phyloP scores from a whole-genome alignment of 2,113 vertebrate genomes.

The Ameiurus melas region DNA sequence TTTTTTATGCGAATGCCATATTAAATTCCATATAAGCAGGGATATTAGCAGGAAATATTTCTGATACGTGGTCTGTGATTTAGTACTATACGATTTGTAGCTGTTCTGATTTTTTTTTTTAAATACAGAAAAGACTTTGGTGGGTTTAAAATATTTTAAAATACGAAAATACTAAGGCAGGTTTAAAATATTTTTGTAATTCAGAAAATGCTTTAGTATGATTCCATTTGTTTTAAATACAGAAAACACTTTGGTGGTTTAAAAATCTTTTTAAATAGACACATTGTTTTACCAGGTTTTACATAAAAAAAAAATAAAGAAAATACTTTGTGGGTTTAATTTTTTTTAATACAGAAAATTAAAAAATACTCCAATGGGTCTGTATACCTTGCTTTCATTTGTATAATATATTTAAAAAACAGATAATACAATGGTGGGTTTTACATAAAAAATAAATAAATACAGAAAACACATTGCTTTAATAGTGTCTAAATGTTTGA shows the following conservation, averaged over 20 bases:
- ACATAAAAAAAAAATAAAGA: too few species aligned
- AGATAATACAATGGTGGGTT: too few species aligned
- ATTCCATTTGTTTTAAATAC: neutral
- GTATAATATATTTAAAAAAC: too few species aligned
- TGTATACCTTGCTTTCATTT: too few species aligned
- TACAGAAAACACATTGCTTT: too few species aligned
- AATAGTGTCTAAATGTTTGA: neutral
- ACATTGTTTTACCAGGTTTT: too few species aligned
- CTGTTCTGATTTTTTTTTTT: too few species aligned
- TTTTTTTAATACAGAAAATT: neutral
- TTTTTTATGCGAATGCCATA: neutral
- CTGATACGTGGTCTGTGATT: neutral
- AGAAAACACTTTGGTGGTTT: neutral
- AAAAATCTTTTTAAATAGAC: too few species aligned
- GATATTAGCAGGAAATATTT: neutral
- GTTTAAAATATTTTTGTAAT: neutral
- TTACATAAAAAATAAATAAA: too few species aligned
- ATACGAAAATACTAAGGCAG: neutral
- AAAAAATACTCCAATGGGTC: neutral
- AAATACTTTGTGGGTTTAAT: neutral
- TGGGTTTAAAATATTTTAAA: neutral
- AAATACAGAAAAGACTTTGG: too few species aligned
- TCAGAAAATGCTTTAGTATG: neutral
- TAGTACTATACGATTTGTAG: neutral
- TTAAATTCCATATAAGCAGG: neutral